phyloP scores from a whole-genome alignment of 2,113 vertebrate species.

The Cebus imitator region DNA sequence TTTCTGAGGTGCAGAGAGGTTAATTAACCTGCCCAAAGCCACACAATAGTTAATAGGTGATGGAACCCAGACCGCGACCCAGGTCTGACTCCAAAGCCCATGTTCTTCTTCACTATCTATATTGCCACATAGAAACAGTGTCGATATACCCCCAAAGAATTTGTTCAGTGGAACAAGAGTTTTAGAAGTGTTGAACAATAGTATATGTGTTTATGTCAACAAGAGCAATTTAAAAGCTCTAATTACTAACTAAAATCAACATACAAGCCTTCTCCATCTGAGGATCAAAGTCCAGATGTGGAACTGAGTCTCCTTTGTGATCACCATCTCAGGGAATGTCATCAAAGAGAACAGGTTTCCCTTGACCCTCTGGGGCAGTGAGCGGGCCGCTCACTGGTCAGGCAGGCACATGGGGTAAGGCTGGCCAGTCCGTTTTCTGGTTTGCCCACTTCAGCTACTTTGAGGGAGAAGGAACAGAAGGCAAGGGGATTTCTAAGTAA shows the following conservation, averaged over 20 bases:
- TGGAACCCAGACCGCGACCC: not conserved
- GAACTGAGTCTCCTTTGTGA: not conserved
- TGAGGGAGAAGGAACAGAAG: constrained; percentile 29
- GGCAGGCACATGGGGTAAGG: not conserved
- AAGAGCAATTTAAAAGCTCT: not conserved
- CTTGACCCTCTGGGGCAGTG: no score
- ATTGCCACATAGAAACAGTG: not conserved
- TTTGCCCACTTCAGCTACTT: not conserved
- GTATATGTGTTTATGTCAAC: not conserved
- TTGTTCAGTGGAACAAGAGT: not conserved
- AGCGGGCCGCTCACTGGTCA: not conserved
- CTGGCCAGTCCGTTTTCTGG: not conserved
- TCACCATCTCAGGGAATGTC: not conserved
- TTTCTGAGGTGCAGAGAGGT: not conserved
- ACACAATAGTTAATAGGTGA: not conserved
- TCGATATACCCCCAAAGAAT: not conserved
- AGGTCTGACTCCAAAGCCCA: not conserved
- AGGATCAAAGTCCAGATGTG: not conserved
- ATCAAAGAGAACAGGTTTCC: rapidly evolving
- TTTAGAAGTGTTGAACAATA: not conserved
- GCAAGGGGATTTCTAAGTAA: not conserved
- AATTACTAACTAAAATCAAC: not conserved
- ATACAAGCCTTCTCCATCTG: not conserved
- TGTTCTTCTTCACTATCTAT: not conserved
- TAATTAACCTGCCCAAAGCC: not conserved